Conservation (phyloP, 2,888 invertebrate species). For the Tinea pellionella region DNA sequence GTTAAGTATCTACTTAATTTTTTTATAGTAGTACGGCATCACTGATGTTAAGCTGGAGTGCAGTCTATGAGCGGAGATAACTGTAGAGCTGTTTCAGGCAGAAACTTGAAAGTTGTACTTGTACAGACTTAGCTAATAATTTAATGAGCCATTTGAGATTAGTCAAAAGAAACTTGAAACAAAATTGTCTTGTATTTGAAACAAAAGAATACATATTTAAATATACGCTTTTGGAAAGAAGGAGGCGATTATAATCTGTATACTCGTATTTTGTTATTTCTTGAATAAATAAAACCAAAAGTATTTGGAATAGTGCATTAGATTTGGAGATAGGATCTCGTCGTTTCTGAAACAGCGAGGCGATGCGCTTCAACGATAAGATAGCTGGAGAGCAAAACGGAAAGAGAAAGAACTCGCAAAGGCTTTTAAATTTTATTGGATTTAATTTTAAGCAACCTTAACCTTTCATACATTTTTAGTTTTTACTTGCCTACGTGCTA, state of each 20-base stretch:
- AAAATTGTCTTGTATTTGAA: not conserved
- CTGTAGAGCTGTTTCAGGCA: too few species aligned
- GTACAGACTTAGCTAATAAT: too few species aligned
- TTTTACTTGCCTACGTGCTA: not conserved
- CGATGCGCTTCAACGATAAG: slow-evolving; percentile 1
- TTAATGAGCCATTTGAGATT: too few species aligned
- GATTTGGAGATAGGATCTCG: not conserved
- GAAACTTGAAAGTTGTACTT: too few species aligned
- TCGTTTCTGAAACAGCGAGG: slow-evolving; percentile 3
- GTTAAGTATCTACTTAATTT: too few species aligned
- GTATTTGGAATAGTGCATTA: slow-evolving; percentile 1
- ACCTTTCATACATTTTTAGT: not conserved
- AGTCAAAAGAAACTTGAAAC: too few species aligned
- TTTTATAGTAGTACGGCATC: too few species aligned
- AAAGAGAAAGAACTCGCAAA: not conserved
- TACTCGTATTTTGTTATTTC: not conserved
- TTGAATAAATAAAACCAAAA: not conserved
- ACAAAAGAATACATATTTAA: too few species aligned
- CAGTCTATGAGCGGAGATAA: too few species aligned
- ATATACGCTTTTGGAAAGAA: not conserved
- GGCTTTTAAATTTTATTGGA: not conserved
- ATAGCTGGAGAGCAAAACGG: not conserved
- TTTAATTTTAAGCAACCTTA: not conserved
- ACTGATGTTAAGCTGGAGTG: too few species aligned
- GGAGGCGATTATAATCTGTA: not conserved